Conservation (phyloP, 2,797 vertebrate genomes). For the Chaetodon trifasciatus region DNA sequence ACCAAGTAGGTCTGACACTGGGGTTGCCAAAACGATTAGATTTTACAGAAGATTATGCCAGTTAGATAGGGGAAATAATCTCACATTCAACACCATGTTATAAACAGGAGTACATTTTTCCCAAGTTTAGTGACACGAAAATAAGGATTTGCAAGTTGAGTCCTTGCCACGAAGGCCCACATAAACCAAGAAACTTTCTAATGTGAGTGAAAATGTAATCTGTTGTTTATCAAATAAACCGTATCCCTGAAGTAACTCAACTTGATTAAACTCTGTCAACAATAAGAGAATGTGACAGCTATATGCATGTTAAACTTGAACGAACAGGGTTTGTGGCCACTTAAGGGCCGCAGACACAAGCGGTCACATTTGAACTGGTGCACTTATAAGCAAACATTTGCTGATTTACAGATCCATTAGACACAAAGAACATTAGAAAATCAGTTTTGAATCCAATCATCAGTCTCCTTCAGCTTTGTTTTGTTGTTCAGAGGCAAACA, state of each 20-base stretch:
- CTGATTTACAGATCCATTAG: neutral
- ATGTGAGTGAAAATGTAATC: neutral
- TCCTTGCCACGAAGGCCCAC: neutral
- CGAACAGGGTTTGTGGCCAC: too few species aligned
- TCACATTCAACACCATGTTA: neutral
- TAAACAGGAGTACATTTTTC: neutral
- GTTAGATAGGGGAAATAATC: conserved; percentile 1
- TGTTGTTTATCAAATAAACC: neutral
- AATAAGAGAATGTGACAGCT: neutral
- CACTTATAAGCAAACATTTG: neutral
- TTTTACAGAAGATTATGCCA: conserved; percentile 11
- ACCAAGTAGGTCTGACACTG: conserved; percentile 15
- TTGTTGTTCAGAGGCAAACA: too few species aligned
- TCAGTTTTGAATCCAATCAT: neutral
- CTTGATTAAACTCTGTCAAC: neutral
- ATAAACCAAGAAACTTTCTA: neutral
- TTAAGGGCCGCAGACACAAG: neutral
- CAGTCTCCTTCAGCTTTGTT: too few species aligned
- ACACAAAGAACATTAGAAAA: neutral
- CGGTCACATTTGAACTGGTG: too few species aligned
- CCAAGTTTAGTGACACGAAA: neutral
- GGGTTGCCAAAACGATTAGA: conserved; percentile 13
- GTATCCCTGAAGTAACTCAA: neutral
- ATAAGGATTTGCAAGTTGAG: neutral
- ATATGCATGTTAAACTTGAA: neutral